Evolutionary conservation across 2,888 invertebrate genomes (phyloP).

Genomic region (Strigamia transsilvanica): DNA sequence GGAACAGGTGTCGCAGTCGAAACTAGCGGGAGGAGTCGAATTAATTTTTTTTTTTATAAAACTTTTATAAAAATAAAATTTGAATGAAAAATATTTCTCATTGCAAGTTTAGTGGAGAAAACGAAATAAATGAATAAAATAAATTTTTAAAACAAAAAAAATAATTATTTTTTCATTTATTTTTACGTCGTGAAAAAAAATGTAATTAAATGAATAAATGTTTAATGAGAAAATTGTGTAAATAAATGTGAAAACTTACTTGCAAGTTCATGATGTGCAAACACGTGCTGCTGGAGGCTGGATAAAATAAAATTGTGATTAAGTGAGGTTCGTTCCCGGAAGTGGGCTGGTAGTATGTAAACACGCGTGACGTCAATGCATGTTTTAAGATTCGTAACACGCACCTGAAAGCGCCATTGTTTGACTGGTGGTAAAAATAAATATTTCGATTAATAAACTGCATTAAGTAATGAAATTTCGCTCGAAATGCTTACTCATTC

Average conservation of each 20-base stretch:
- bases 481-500: too few relatives aligned
- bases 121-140: too few relatives aligned
- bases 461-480: too few relatives aligned
- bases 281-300: slow-evolving; percentile 10
- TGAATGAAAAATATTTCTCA: too few relatives aligned
- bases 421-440: neutral
- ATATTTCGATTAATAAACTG: too few relatives aligned
- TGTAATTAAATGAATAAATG: too few relatives aligned
- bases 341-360: neutral
- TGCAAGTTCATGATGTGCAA: neutral
- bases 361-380: neutral
- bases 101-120: too few relatives aligned
- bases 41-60: neutral
- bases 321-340: slow-evolving; percentile 9
- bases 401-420: neutral
- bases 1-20: neutral
- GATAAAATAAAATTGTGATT: neutral
- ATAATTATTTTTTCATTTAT: too few relatives aligned
- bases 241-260: neutral
- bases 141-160: too few relatives aligned
- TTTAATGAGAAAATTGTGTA: neutral
- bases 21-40: neutral
- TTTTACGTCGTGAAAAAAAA: too few relatives aligned
- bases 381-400: neutral
- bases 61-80: too few relatives aligned